Conservation (phyloP, 2,113 vertebrate genomes). For the Serilophus lunatus region DNA sequence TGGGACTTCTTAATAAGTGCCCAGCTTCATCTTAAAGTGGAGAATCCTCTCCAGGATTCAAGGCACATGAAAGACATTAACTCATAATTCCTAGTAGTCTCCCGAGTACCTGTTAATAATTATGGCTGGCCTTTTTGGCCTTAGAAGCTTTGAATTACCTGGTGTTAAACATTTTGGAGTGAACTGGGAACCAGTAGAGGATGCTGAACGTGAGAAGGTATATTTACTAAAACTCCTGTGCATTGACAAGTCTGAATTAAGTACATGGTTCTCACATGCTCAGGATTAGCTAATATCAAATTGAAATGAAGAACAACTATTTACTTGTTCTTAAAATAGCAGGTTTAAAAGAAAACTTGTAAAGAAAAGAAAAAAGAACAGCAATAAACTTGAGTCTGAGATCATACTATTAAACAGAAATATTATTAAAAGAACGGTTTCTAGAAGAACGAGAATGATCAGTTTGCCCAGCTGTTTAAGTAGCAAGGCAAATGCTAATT, state of each 20-base stretch:
- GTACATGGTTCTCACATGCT: not conserved
- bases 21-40: not conserved
- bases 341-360: not conserved
- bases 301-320: not conserved
- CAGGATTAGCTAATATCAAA: not conserved
- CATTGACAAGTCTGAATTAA: not conserved
- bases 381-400: conserved; percentile 28
- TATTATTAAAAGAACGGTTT: not conserved
- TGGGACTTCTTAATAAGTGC: not conserved
- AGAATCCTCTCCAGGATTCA: conserved; percentile 6
- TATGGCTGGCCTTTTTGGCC: conserved; percentile 9
- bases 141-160: conserved; percentile 27
- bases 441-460: not conserved
- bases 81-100: conserved; percentile 16
- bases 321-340: not conserved
- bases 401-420: conserved; percentile 19
- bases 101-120: conserved; percentile 44
- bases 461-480: not conserved
- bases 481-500: not conserved
- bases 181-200: not conserved
- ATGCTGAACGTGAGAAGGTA: not conserved
- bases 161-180: not conserved
- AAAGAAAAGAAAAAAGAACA: not conserved
- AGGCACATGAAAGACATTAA: conserved; percentile 45
- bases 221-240: not conserved